Evolutionary conservation across 2,797 vertebrate species (phyloP).

Genomic region (Meriones psammophilus): DNA sequence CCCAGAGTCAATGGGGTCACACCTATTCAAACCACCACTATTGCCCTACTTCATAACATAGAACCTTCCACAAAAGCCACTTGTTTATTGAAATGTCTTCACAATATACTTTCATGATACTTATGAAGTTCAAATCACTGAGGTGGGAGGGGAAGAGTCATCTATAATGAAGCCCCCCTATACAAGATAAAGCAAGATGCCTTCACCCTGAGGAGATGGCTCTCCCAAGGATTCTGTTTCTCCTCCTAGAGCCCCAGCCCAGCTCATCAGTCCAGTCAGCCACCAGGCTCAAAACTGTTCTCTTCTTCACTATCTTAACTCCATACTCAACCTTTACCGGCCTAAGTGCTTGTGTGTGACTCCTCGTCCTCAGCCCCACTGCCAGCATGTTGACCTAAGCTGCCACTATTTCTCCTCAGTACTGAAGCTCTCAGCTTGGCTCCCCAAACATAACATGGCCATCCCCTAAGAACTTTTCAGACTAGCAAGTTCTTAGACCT

Average conservation of each 20-base stretch:
- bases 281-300: neutral
- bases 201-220: neutral
- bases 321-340: neutral
- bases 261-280: neutral
- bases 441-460: neutral
- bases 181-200: neutral
- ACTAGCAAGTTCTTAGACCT: neutral
- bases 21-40: neutral
- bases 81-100: conserved; percentile 41
- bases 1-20: neutral
- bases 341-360: neutral
- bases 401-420: neutral
- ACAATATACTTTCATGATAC: conserved; percentile 5
- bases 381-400: neutral
- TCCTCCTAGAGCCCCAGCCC: neutral
- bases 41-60: neutral
- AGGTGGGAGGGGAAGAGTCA: conserved; percentile 35
- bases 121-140: conserved; percentile 1
- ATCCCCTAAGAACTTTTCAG: neutral
- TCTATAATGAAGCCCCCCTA: conserved; percentile 30
- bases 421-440: neutral
- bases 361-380: neutral
- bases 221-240: neutral
- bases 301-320: neutral
- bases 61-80: conserved; percentile 39